Conservation (phyloP, 2,888 invertebrate genomes). For the Hypomecis punctinalis region DNA sequence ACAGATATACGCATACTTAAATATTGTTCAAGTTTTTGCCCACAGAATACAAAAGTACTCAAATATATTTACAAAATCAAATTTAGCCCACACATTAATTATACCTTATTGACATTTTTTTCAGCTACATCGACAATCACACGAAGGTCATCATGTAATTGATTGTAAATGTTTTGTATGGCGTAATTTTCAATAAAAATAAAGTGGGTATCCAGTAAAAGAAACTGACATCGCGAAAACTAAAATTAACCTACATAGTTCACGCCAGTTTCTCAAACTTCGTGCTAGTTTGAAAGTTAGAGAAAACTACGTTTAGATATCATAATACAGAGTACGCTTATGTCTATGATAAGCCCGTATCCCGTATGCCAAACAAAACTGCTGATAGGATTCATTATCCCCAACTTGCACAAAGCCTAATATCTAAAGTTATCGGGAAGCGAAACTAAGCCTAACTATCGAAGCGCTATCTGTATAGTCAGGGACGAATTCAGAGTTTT, state of each 20-base stretch:
- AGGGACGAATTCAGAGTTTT: slow-evolving; percentile 2
- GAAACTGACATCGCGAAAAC: too few relatives aligned
- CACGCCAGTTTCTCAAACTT: not conserved
- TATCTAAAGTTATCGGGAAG: slow-evolving; percentile 30
- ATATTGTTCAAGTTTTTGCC: too few relatives aligned
- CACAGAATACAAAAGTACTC: too few relatives aligned
- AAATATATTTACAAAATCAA: too few relatives aligned
- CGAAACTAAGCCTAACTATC: slow-evolving; percentile 38
- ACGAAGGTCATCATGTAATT: too few relatives aligned
- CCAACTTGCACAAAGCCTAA: slow-evolving; percentile 20
- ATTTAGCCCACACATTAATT: too few relatives aligned
- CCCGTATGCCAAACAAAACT: slow-evolving; percentile 28
- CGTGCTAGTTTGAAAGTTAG: slow-evolving; percentile 4
- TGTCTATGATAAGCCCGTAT: slow-evolving; percentile 22
- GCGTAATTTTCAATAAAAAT: too few relatives aligned
- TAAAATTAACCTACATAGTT: not conserved
- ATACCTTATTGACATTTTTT: too few relatives aligned
- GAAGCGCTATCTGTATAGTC: slow-evolving; percentile 20
- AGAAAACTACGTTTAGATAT: not conserved
- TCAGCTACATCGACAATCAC: too few relatives aligned
- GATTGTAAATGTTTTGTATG: too few relatives aligned
- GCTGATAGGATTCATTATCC: slow-evolving; percentile 24
- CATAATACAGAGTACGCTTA: not conserved
- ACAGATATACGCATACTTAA: too few relatives aligned
- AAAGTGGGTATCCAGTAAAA: too few relatives aligned